Evolutionary conservation across 2,797 vertebrate species (phyloP).

Genomic region (Arnoldichthys spilopterus): DNA sequence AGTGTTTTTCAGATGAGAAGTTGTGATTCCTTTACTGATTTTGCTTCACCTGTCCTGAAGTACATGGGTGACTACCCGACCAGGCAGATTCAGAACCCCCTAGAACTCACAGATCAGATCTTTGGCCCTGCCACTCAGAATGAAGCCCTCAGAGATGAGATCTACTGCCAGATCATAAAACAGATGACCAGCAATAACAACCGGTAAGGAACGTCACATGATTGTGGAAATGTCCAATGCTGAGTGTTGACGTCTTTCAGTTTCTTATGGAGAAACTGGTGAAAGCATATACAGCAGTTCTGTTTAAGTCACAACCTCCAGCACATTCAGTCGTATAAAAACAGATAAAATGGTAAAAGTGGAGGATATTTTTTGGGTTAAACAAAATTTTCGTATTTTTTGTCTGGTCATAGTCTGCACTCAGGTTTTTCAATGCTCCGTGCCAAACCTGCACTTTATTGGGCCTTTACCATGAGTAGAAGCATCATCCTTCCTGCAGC

Average conservation of each 20-base stretch:
- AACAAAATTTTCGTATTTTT: neutral
- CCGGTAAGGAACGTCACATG: constrained; percentile 74
- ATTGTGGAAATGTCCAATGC: neutral
- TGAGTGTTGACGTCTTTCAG: neutral
- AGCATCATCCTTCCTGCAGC: neutral
- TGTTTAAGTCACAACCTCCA: neutral
- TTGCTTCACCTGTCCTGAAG: constrained; percentile 87
- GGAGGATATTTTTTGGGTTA: neutral
- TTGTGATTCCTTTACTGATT: constrained; percentile 78
- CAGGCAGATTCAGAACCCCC: constrained; percentile 79
- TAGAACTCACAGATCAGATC: constrained; percentile 93
- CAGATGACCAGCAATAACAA: constrained; percentile 92
- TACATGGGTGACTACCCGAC: constrained; percentile 98
- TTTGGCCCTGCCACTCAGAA: constrained; percentile 84
- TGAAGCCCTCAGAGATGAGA: constrained; percentile 85
- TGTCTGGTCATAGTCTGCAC: neutral
- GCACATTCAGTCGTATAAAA: constrained; percentile 20
- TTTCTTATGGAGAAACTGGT: neutral
- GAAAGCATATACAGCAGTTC: neutral
- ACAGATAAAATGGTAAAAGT: neutral
- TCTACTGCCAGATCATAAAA: constrained; percentile 97
- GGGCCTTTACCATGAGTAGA: neutral
- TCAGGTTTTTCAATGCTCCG: no score
- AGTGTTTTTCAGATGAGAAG: neutral
- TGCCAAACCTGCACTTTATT: neutral